A percentile compares a stretch with the other conserved stretches of the same genome.
These are phyloP conservation scores for Ephestia elutella DNA, from an alignment of 1,140 invertebrate genomes.

Conservation along the genomic window DNA sequence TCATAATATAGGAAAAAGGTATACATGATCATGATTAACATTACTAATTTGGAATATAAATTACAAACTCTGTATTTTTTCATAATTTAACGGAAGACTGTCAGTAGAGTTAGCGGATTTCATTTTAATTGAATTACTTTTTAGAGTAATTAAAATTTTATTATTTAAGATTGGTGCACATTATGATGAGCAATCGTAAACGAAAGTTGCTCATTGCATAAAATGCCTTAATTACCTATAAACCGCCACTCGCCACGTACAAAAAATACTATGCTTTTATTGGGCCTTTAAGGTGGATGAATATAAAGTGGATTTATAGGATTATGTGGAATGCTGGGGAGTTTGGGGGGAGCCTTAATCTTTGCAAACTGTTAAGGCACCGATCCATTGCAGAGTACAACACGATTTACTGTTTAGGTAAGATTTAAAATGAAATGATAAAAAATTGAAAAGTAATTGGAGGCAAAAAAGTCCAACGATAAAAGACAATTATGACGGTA, in stretches of 20 bases:
- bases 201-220: neutral
- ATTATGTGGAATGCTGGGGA: conserved; percentile 54
- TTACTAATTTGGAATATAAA: no score
- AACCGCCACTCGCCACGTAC: conserved; percentile 19
- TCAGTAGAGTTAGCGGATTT: no score
- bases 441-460: no score
- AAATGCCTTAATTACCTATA: conserved; percentile 1
- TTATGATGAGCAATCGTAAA: neutral
- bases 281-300: conserved; percentile 70
- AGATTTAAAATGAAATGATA: no score
- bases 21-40: no score
- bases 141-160: neutral
- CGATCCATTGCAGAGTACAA: neutral
- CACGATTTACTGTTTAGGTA: neutral
- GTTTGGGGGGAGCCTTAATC: conserved; percentile 46
- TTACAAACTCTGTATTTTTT: no score
- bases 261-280: conserved; percentile 61
- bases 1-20: no score
- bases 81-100: no score
- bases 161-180: neutral
- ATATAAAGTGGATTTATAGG: conserved; percentile 71
- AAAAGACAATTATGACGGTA: no score
- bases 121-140: no score
- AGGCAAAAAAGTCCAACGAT: no score
- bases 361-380: conserved; percentile 13